These are phyloP conservation scores for Aleiodes leptofemur DNA, from an alignment of 2,888 invertebrate species.

Conservation along the genomic window DNA sequence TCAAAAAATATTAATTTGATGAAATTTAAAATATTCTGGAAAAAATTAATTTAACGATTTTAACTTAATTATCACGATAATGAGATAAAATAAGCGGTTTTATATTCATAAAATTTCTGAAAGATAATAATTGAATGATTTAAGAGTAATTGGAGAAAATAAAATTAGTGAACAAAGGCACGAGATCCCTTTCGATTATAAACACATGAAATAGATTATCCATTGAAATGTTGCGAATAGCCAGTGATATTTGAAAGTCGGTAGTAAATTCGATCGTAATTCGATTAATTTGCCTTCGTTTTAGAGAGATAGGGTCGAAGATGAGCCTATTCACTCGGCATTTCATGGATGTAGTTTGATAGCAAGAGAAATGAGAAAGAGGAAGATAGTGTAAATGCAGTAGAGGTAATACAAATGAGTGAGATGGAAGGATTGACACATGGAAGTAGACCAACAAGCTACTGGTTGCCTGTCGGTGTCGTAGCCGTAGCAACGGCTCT, in stretches of 20 bases:
- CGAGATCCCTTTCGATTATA: no score
- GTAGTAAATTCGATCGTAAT: slow-evolving; percentile 50
- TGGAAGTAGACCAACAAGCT: slow-evolving; percentile 58
- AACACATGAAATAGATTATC: neutral
- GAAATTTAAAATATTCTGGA: no score
- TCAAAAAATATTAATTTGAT: no score
- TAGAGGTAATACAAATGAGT: slow-evolving; percentile 26
- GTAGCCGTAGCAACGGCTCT: slow-evolving; percentile 55
- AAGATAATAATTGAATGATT: no score
- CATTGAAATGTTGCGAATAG: slow-evolving; percentile 26
- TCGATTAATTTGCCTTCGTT: slow-evolving; percentile 50
- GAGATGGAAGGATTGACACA: slow-evolving; percentile 40
- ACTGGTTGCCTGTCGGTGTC: slow-evolving; percentile 52
- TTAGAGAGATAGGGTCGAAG: slow-evolving; percentile 39
- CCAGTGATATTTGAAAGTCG: slow-evolving; percentile 37
- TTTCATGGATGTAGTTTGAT: slow-evolving; percentile 8
- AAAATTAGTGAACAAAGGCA: no score
- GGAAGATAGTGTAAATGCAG: neutral
- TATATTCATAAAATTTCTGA: no score
- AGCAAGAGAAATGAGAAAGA: slow-evolving; percentile 11
- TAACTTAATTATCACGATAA: no score
- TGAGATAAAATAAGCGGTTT: no score
- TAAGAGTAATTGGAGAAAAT: no score
- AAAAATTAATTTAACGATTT: no score
- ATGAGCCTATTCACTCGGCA: slow-evolving; percentile 30